These are phyloP conservation scores for Sebastes variabilis DNA, from an alignment of 2,797 vertebrate species.

Conservation along the genomic window DNA sequence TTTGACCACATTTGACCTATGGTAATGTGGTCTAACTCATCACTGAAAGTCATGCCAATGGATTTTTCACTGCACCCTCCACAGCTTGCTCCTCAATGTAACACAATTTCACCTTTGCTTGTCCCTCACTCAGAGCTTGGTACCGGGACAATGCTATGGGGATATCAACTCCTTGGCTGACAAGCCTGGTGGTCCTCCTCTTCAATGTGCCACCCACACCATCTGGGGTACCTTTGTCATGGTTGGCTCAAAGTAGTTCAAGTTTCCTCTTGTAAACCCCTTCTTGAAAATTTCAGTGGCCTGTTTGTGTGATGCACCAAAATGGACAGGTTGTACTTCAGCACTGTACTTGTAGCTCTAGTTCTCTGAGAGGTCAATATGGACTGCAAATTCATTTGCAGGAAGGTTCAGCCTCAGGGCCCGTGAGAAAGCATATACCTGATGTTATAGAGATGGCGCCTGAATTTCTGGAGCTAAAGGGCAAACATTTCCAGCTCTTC, in stretches of 20 bases:
- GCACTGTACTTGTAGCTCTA: not conserved
- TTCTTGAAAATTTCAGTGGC: not conserved
- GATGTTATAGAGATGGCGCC: not conserved
- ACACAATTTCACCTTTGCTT: no score
- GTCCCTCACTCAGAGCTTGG: no score
- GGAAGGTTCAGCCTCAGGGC: not conserved
- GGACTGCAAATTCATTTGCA: not conserved
- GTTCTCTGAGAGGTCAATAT: not conserved
- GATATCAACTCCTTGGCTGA: no score
- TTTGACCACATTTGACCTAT: no score
- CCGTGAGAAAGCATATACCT: not conserved
- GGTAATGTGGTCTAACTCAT: no score
- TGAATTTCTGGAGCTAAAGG: not conserved
- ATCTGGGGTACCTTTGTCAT: slow-evolving; percentile 23
- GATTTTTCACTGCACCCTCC: no score
- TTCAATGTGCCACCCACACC: not conserved
- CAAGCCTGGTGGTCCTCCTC: no score
- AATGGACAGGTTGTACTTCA: not conserved
- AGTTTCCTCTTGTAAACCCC: slow-evolving; percentile 15
- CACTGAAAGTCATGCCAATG: no score
- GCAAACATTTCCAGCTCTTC: not conserved
- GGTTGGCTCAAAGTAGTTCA: slow-evolving; percentile 20
- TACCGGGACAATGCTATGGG: rapidly evolving
- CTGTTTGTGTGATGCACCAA: not conserved
- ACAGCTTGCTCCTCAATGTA: no score